A percentile compares a stretch with the other conserved stretches of the same genome.
phyloP scores from a whole-genome alignment of 2,113 vertebrate genomes.

The Parotia lawesii region DNA sequence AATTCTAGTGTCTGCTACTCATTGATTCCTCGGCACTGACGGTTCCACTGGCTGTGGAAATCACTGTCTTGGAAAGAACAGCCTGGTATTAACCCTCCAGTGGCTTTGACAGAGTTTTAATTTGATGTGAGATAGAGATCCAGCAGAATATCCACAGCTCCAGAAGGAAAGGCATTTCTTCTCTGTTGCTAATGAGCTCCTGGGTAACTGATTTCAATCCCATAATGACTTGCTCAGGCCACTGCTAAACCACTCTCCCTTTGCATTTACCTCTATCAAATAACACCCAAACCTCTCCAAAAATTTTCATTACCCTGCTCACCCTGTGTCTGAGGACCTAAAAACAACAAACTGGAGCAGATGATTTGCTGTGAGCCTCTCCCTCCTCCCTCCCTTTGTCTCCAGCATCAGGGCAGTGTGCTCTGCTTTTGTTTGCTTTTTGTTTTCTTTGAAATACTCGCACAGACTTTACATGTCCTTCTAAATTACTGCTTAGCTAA shows the following conservation, averaged over 20 bases:
- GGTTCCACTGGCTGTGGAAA: background rate
- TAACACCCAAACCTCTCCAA: background rate
- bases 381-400: slow-evolving; percentile 11
- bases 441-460: slow-evolving; percentile 42
- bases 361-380: slow-evolving; percentile 6
- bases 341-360: background rate
- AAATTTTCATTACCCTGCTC: background rate
- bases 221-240: background rate
- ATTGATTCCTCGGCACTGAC: background rate
- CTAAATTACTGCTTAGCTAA: slow-evolving; percentile 52
- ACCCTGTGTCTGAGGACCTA: background rate
- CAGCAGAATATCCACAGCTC: background rate
- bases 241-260: background rate
- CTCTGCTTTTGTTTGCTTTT: slow-evolving; percentile 25
- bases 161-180: background rate
- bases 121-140: background rate
- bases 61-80: background rate
- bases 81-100: background rate
- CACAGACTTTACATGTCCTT: slow-evolving; percentile 17
- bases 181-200: background rate
- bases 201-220: background rate
- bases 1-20: background rate
- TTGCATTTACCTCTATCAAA: background rate
- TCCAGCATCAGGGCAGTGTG: background rate
- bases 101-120: background rate